Percentiles rank a stretch among this genome's conserved stretches.
Conservation (phyloP, 2,888 invertebrate species). For the Euproctis similis region DNA sequence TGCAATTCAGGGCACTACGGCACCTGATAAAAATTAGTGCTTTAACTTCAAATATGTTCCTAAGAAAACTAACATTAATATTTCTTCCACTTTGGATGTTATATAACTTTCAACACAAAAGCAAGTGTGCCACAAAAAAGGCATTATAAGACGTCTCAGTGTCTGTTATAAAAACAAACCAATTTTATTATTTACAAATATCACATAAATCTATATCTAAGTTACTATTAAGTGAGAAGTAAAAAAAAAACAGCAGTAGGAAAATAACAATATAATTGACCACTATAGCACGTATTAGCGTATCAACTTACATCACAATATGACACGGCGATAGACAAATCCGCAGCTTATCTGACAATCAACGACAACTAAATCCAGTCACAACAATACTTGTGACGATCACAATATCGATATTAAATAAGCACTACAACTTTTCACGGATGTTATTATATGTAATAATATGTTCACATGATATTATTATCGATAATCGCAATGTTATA, state of each 20-base stretch:
- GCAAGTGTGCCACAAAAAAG: constrained; percentile 15
- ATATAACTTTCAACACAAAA: constrained; percentile 8
- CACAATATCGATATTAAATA: constrained; percentile 19
- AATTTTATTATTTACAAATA: constrained; percentile 7
- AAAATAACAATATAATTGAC: constrained; percentile 15
- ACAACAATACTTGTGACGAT: constrained; percentile 19
- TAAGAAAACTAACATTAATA: too few species aligned
- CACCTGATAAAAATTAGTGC: too few species aligned
- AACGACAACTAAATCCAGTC: constrained; percentile 26
- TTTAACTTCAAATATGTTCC: too few species aligned
- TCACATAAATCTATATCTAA: neutral
- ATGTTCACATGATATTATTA: constrained; percentile 11
- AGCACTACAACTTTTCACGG: constrained; percentile 21
- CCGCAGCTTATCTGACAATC: constrained; percentile 24
- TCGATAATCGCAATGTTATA: constrained; percentile 21
- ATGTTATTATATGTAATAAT: constrained; percentile 14
- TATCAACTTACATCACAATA: constrained; percentile 38
- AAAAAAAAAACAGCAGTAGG: neutral
- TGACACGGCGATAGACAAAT: constrained; percentile 16
- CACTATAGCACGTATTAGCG: constrained; percentile 24
- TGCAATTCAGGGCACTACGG: too few species aligned
- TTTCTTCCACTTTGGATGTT: constrained; percentile 10
- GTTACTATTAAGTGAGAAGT: constrained; percentile 1
- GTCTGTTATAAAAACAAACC: constrained; percentile 4
- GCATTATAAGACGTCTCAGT: constrained; percentile 6